phyloP scores from a whole-genome alignment of 2,113 vertebrate species.

The Pongo abelii region DNA sequence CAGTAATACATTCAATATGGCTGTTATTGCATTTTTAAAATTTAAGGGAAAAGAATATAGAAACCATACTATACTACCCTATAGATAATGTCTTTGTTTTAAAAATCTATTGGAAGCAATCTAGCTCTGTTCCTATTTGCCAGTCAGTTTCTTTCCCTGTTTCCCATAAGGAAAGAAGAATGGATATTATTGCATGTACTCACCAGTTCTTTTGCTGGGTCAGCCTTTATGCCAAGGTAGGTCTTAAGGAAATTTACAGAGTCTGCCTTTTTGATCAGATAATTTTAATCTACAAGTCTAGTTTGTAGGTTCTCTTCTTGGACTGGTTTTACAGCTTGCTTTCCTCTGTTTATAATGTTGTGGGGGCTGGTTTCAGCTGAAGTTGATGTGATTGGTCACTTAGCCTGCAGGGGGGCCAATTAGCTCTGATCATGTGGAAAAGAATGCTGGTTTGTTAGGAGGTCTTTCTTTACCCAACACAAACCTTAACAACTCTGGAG shows the following conservation, averaged over 20 bases:
- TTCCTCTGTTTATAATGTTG: slow-evolving; percentile 86
- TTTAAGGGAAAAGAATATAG: slow-evolving; percentile 54
- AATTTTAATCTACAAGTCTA: slow-evolving; percentile 69
- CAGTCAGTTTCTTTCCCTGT: neutral
- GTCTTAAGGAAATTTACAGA: slow-evolving; percentile 44
- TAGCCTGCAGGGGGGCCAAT: slow-evolving; percentile 95
- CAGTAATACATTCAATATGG: slow-evolving; percentile 41
- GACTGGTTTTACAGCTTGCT: slow-evolving; percentile 84
- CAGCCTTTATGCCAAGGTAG: slow-evolving; percentile 63
- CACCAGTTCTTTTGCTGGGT: slow-evolving; percentile 75
- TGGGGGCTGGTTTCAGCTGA: slow-evolving; percentile 84
- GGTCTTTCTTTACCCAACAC: slow-evolving; percentile 84
- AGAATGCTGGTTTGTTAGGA: slow-evolving; percentile 89
- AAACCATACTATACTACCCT: neutral
- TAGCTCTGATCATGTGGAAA: slow-evolving; percentile 92
- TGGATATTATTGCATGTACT: slow-evolving; percentile 77
- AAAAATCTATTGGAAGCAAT: slow-evolving; percentile 38
- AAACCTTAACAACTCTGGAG: slow-evolving; percentile 82
- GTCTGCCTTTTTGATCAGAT: slow-evolving; percentile 67
- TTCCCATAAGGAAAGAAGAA: slow-evolving; percentile 53
- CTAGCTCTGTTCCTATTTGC: slow-evolving; percentile 6
- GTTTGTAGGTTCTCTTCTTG: slow-evolving; percentile 77
- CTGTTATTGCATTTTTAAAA: neutral
- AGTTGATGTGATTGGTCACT: slow-evolving; percentile 95
- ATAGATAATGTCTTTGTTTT: slow-evolving; percentile 17